phyloP scores from a whole-genome alignment of 1,140 invertebrate species.

The Pseudomyrmex flavicornis region DNA sequence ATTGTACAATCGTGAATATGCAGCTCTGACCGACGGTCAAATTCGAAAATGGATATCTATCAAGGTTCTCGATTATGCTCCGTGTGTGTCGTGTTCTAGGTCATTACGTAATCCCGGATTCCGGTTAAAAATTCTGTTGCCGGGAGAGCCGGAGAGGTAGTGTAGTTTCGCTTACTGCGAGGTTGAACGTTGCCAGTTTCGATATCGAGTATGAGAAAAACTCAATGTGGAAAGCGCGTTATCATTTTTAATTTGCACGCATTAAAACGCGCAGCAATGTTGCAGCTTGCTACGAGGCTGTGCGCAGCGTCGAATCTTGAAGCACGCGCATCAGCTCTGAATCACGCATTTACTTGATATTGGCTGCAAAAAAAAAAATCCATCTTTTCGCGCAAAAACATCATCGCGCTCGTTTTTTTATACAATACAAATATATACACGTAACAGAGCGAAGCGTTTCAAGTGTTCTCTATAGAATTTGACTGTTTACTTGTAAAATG shows the following conservation, averaged over 20 bases:
- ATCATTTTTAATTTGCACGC: constrained; percentile 24
- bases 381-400: no score
- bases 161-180: neutral
- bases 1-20: no score
- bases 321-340: no score
- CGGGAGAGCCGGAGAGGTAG: neutral
- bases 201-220: neutral
- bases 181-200: neutral
- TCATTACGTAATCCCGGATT: constrained; percentile 13
- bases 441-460: no score
- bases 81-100: constrained; percentile 7
- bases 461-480: no score
- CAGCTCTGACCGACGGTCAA: neutral
- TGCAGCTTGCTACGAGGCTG: neutral
- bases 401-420: no score
- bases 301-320: neutral
- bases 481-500: no score
- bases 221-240: neutral
- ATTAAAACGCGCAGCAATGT: neutral
- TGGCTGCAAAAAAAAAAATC: no score
- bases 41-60: constrained; percentile 1
- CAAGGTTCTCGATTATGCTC: neutral
- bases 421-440: no score
- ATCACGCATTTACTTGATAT: no score
- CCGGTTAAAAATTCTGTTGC: no score